A percentile compares a stretch with the other conserved stretches of the same genome.
Conservation (phyloP, 1,140 invertebrate species). For the honey bee (Apis mellifera) region DNA sequence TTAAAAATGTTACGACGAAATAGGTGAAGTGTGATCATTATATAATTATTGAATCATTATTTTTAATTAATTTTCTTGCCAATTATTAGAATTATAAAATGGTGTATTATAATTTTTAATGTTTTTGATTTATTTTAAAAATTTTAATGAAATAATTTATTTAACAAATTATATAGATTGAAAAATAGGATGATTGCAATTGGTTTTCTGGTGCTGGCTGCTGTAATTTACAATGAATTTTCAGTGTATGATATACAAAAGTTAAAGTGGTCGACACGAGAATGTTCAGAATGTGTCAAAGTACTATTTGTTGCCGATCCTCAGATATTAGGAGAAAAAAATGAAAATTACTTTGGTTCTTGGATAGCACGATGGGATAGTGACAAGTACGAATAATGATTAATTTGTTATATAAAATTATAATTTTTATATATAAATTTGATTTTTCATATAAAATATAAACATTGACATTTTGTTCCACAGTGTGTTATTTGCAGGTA, state of each 20-base stretch:
- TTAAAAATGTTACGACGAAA: conserved; percentile 71
- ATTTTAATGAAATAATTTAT: conserved; percentile 12
- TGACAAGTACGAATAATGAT: conserved; percentile 86
- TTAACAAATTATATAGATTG: conserved; percentile 63
- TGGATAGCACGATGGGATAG: conserved; percentile 88
- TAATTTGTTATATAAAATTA: neutral
- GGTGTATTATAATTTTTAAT: neutral
- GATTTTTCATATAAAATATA: neutral
- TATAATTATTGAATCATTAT: neutral
- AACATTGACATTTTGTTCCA: conserved; percentile 48
- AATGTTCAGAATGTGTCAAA: conserved; percentile 85
- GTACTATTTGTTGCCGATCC: conserved; percentile 95
- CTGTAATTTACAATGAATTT: conserved; percentile 83
- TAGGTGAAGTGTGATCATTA: conserved; percentile 59
- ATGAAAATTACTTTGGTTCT: conserved; percentile 84
- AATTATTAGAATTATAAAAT: neutral
- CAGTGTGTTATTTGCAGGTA: conserved; percentile 84
- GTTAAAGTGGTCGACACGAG: conserved; percentile 82
- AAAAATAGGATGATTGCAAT: conserved; percentile 72
- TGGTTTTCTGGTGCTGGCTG: conserved; percentile 64
- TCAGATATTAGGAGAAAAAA: conserved; percentile 91
- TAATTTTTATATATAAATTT: neutral
- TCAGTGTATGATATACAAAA: conserved; percentile 82
- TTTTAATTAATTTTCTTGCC: neutral
- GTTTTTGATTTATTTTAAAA: neutral